These are phyloP conservation scores for Ferdinandea cuprea DNA, from an alignment of 2,888 invertebrate genomes.

Conservation along the genomic window DNA sequence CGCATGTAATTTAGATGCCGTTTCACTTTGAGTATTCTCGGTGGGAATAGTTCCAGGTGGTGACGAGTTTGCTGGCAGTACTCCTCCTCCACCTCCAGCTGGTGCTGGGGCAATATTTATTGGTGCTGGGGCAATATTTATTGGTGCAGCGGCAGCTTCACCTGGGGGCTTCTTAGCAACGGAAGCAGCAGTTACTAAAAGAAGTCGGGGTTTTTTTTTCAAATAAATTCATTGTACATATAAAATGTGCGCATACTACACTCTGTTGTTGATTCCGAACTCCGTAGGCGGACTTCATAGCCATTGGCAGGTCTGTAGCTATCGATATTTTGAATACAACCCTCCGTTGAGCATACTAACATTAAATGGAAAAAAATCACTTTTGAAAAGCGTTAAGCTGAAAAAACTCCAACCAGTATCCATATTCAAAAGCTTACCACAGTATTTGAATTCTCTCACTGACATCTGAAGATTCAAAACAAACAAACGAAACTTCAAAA, in stretches of 20 bases:
- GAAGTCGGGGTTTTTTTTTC: background rate
- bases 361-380: conserved; percentile 15
- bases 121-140: background rate
- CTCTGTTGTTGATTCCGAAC: conserved; percentile 19
- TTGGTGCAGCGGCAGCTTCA: background rate
- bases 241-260: conserved; percentile 11
- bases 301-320: background rate
- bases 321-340: background rate
- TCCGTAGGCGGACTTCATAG: conserved; percentile 13
- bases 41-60: background rate
- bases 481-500: conserved; percentile 44
- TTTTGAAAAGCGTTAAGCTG: conserved; percentile 14
- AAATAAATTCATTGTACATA: background rate
- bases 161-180: background rate
- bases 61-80: background rate
- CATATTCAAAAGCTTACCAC: conserved; percentile 15
- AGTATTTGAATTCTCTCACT: conserved; percentile 24
- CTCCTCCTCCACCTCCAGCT: background rate
- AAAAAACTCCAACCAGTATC: background rate
- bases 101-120: background rate
- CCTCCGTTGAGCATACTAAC: background rate
- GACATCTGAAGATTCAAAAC: conserved; percentile 40
- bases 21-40: background rate
- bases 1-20: conserved; percentile 75
- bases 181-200: conserved; percentile 1